These are phyloP conservation scores for Sceliomorpha sp. DNA, from an alignment of 2,888 invertebrate species.

Conservation along the genomic window DNA sequence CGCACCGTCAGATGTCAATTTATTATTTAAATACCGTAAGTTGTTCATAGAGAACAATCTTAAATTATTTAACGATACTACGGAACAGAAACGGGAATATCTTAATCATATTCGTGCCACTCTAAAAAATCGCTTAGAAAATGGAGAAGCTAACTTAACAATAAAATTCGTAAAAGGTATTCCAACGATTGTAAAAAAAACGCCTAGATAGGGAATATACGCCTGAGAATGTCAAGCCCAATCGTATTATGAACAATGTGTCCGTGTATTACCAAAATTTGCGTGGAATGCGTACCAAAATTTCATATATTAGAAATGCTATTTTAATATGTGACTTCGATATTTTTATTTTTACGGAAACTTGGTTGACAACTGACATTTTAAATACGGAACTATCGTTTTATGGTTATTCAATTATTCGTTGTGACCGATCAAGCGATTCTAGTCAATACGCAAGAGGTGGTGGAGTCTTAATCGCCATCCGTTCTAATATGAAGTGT, in stretches of 20 bases:
- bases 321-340: neutral
- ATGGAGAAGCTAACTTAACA: constrained; percentile 1
- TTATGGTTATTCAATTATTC: neutral
- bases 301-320: neutral
- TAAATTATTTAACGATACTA: too few relatives aligned
- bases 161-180: neutral
- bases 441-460: constrained; percentile 1
- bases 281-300: constrained; percentile 6
- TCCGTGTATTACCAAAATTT: neutral
- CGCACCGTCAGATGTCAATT: too few relatives aligned
- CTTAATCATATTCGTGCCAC: too few relatives aligned
- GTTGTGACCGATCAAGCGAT: neutral
- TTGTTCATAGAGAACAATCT: too few relatives aligned
- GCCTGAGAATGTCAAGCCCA: too few relatives aligned
- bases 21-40: too few relatives aligned
- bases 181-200: constrained; percentile 9
- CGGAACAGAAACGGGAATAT: too few relatives aligned
- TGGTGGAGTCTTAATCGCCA: neutral
- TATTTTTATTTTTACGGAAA: constrained; percentile 2
- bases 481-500: neutral
- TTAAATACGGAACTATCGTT: neutral
- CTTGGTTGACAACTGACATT: neutral
- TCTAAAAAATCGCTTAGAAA: neutral
- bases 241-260: neutral
- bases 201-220: constrained; percentile 1